Evolutionary conservation across 2,888 invertebrate genomes (phyloP).

Genomic region (Himalopsyche tibetana): DNA sequence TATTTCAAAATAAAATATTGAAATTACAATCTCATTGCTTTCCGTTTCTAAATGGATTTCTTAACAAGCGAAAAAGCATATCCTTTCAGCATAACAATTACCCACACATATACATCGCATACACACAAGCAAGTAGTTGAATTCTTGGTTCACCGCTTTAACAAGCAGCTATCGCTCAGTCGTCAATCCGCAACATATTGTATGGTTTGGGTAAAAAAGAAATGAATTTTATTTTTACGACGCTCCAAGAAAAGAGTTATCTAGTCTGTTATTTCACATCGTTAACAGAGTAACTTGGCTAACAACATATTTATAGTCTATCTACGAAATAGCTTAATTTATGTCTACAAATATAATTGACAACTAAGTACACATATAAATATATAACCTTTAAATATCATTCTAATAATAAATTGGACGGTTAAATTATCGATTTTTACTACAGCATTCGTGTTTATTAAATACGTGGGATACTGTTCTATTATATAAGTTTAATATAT

Average conservation of each 20-base stretch:
- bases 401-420: too few relatives aligned
- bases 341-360: not conserved
- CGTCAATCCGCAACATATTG: conserved; percentile 28
- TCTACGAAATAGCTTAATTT: not conserved
- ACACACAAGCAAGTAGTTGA: not conserved
- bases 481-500: too few relatives aligned
- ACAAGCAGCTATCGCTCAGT: conserved; percentile 32
- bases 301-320: not conserved
- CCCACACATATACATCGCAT: not conserved
- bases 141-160: conserved; percentile 35
- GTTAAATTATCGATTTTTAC: too few relatives aligned
- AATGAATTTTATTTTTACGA: conserved; percentile 14
- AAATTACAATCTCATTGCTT: too few relatives aligned
- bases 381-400: too few relatives aligned
- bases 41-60: too few relatives aligned
- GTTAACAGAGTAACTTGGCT: not conserved
- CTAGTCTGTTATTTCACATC: not conserved
- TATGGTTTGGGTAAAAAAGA: conserved; percentile 24
- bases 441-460: too few relatives aligned
- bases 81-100: not conserved
- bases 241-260: not conserved
- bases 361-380: too few relatives aligned
- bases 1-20: too few relatives aligned
- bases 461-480: too few relatives aligned
- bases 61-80: not conserved